Evolutionary conservation across 2,797 vertebrate species (phyloP), one percentile per base, ranked within the genome.

Genomic region (Vireo griseus): DNA sequence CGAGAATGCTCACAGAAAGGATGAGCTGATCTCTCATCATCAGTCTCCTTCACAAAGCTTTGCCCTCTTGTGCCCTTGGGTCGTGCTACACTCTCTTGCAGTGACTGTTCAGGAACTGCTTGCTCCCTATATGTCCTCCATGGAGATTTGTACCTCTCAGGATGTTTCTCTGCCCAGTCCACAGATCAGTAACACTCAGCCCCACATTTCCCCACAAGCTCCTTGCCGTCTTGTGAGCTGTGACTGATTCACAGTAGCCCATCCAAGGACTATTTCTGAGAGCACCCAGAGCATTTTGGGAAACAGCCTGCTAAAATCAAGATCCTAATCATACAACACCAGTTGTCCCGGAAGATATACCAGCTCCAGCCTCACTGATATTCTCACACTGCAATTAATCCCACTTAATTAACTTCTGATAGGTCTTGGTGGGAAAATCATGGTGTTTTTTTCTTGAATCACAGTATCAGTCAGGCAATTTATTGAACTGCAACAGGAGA

Each of bases 41-140:
- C 21, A 62, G 25, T 13, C 14, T 67, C 33, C n/a, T 44, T 2
- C 1, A 29, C 33, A 52, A 52, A 39, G 2, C 4, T 66, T 83
- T 79, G 52, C 29, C 13, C 26, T 59, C 26, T n/a, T 59, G 22
- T 33, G 40, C 25, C n/a, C 37, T 81, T 35, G 33, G 22, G 19
- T 50, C 19, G 59, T 29, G n/a, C 26, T 52, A 24, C 31, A 10
- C 9, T 6, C 28, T 58, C 78, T 62, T 0, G 0, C 39, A 79
- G 10, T 1, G 3, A 42, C 45, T 35, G 13, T 28, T 68, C 29
- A 40, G 71, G 50, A 18, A 52, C 33, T 48, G 18, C n/a, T 83
- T 86, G 33, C 7, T 5, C 33, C 7, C 31, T 78, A 4, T 16
- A 42, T 4, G 0, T 18, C 40, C 55, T 75, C 63, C 31, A 6